Evolutionary conservation across 2,888 invertebrate genomes (phyloP).

Genomic region (Patella depressa): DNA sequence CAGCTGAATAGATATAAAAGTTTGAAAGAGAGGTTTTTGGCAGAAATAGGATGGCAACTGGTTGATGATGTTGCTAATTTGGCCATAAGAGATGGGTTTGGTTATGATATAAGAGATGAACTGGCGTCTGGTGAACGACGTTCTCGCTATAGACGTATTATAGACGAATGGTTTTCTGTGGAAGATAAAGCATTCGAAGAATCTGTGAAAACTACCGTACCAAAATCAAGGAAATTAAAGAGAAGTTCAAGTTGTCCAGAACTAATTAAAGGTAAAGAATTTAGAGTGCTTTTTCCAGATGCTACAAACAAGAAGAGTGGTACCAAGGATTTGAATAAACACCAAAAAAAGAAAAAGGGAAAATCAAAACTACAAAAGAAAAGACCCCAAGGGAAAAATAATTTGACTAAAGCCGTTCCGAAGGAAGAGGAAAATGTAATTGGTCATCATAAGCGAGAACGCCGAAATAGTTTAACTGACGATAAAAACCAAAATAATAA

Average conservation of each 20-base stretch:
- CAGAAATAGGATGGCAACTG: slow-evolving; percentile 17
- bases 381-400: neutral
- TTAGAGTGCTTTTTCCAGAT: neutral
- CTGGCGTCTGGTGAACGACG: neutral
- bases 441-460: neutral
- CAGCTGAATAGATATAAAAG: neutral
- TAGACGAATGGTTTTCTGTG: neutral
- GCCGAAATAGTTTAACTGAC: neutral
- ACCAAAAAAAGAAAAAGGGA: neutral
- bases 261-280: neutral
- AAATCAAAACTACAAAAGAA: too few relatives aligned
- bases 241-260: slow-evolving; percentile 1
- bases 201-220: neutral
- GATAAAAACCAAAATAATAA: neutral
- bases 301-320: neutral
- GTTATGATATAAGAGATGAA: neutral
- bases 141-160: neutral
- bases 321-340: neutral
- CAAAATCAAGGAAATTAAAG: neutral
- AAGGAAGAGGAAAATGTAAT: neutral
- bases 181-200: neutral
- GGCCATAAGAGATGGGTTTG: slow-evolving; percentile 3
- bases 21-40: slow-evolving; percentile 15
- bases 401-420: neutral
- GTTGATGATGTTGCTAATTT: slow-evolving; percentile 16